A percentile compares a stretch with the other conserved stretches of the same genome.
These are phyloP conservation scores for Orussus abietinus DNA, from an alignment of 1,140 invertebrate species.

Conservation along the genomic window DNA sequence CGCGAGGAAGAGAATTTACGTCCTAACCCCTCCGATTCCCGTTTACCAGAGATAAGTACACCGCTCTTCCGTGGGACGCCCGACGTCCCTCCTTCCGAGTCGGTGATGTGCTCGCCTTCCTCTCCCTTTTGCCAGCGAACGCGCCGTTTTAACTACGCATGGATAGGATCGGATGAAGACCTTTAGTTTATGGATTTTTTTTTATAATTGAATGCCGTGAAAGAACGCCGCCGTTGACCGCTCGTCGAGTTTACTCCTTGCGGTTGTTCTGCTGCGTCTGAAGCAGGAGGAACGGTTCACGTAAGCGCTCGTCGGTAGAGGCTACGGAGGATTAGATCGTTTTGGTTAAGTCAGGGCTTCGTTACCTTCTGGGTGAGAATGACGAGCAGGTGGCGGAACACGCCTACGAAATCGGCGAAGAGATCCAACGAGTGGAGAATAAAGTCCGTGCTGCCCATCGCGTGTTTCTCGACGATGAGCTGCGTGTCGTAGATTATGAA, in stretches of 20 bases:
- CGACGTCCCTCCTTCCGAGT: no score
- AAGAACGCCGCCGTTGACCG: constrained; percentile 21
- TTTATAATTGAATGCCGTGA: constrained; percentile 35
- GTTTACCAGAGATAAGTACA: no score
- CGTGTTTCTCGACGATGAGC: constrained; percentile 88
- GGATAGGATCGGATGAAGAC: constrained; percentile 51
- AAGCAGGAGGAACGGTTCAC: constrained; percentile 19
- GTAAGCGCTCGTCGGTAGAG: no score
- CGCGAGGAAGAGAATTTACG: no score
- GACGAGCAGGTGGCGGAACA: constrained; percentile 86
- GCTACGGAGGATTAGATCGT: no score
- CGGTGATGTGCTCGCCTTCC: no score
- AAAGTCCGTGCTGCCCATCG: constrained; percentile 87
- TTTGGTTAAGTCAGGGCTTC: no score
- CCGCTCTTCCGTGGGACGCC: no score
- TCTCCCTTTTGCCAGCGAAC: no score
- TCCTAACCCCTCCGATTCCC: no score
- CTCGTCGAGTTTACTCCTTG: constrained; percentile 27
- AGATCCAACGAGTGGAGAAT: constrained; percentile 85
- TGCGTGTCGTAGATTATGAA: constrained; percentile 96
- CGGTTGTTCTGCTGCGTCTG: constrained; percentile 40
- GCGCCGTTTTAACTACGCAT: no score
- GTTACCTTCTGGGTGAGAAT: constrained; percentile 87
- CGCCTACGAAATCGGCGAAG: constrained; percentile 88
- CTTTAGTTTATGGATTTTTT: constrained; percentile 51